These are phyloP conservation scores for Tenthredo mesomela DNA, from an alignment of 2,888 invertebrate species.

Conservation along the genomic window DNA sequence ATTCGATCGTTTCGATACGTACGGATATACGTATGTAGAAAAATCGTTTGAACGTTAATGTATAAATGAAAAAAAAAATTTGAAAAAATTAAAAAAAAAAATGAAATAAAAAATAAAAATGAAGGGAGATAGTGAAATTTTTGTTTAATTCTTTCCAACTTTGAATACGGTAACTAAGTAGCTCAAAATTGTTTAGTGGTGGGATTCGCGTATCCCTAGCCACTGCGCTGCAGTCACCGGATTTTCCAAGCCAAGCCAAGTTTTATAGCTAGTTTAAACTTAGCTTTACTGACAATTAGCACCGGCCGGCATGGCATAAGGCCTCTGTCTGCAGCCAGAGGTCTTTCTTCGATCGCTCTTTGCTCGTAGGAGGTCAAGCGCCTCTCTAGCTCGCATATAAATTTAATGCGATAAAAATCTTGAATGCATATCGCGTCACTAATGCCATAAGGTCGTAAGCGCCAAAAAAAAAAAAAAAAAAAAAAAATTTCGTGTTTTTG, in stretches of 20 bases:
- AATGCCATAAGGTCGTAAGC: too few relatives aligned
- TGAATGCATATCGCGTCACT: too few relatives aligned
- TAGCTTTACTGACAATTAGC: constrained; percentile 58
- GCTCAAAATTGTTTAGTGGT: neutral
- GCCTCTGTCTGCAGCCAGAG: constrained; percentile 23
- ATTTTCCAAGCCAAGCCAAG: constrained; percentile 31
- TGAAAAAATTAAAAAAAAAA: neutral
- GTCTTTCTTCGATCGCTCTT: constrained; percentile 16
- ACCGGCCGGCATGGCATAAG: constrained; percentile 51
- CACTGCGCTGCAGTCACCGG: neutral
- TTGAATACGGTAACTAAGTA: neutral
- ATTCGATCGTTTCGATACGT: too few relatives aligned
- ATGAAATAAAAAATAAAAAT: neutral
- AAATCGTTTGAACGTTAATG: too few relatives aligned
- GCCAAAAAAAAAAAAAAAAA: too few relatives aligned
- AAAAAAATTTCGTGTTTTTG: too few relatives aligned
- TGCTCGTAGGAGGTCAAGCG: neutral
- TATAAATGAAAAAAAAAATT: neutral
- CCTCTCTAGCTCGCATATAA: neutral
- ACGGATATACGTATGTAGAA: too few relatives aligned
- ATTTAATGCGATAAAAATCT: neutral
- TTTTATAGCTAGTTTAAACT: constrained; percentile 55
- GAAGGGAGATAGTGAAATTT: neutral
- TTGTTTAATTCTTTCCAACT: neutral
- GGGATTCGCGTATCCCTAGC: neutral